Conservation (phyloP, 1,140 invertebrate genomes). For the Tetraneura akinire region DNA sequence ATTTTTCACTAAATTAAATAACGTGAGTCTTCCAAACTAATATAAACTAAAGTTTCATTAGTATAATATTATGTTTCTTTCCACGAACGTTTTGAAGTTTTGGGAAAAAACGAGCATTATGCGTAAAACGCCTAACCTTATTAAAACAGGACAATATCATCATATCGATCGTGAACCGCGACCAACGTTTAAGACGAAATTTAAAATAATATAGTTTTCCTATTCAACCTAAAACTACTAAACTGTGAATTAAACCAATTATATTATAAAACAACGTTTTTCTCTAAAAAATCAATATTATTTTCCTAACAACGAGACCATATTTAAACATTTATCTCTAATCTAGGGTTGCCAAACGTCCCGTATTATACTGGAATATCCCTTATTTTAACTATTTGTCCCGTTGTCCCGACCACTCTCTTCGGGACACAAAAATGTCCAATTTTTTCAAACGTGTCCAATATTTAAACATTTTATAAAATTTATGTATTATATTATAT, state of each 20-base stretch:
- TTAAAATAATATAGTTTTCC: conserved; percentile 35
- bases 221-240: conserved; percentile 13
- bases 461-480: too few species aligned
- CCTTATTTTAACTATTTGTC: too few species aligned
- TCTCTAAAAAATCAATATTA: background rate
- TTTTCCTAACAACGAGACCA: background rate
- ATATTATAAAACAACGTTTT: conserved; percentile 12
- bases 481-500: too few species aligned
- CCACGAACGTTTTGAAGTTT: conserved; percentile 26
- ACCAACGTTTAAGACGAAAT: conserved; percentile 2
- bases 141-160: conserved; percentile 43
- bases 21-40: too few species aligned
- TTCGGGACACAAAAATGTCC: too few species aligned
- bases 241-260: conserved; percentile 33
- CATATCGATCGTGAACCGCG: conserved; percentile 38
- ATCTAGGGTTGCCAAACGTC: background rate
- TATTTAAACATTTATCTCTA: background rate
- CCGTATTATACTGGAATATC: too few species aligned
- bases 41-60: conserved; percentile 47
- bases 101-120: conserved; percentile 20
- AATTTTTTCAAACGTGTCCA: too few species aligned
- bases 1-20: too few species aligned
- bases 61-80: conserved; percentile 8
- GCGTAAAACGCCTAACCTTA: conserved; percentile 30
- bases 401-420: too few species aligned